Percentiles rank a stretch among this genome's conserved stretches.
phyloP scores from a whole-genome alignment of 2,888 invertebrate genomes.

The Cephus nigrinus region DNA sequence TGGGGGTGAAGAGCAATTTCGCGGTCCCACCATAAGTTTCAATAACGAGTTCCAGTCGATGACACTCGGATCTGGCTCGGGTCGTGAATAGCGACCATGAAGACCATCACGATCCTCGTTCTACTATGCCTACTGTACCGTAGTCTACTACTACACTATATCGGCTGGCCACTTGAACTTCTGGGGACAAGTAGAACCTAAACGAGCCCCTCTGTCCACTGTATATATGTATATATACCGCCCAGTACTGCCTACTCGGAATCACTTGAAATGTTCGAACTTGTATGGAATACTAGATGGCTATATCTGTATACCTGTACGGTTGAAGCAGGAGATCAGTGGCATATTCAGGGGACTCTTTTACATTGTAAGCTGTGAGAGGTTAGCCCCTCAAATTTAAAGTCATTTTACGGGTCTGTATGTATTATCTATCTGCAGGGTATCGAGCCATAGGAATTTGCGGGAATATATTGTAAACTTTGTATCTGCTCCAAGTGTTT shows the following conservation, averaged over 20 bases:
- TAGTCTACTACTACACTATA: background rate
- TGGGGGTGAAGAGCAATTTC: background rate
- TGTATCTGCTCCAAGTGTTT: background rate
- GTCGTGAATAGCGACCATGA: conserved; percentile 35
- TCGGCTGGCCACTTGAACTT: conserved; percentile 4
- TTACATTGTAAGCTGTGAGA: background rate
- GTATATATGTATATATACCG: conserved; percentile 17
- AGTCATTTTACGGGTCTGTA: background rate
- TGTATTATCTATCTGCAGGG: background rate
- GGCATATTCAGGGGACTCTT: background rate
- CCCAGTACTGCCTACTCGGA: conserved; percentile 35
- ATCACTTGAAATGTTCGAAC: conserved; percentile 30
- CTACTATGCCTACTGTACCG: background rate
- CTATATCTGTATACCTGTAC: background rate
- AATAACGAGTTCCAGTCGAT: conserved; percentile 45
- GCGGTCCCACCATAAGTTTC: conserved; percentile 35
- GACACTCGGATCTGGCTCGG: conserved; percentile 37
- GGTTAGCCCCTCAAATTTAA: background rate
- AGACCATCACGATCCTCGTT: conserved; percentile 16
- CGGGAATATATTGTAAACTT: background rate
- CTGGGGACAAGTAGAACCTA: conserved; percentile 49
- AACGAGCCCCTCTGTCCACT: conserved; percentile 40
- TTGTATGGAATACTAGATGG: conserved; percentile 8
- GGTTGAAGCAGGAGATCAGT: background rate
- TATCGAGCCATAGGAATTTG: background rate